These are phyloP conservation scores for Ladona fulva DNA, from an alignment of 1,140 invertebrate genomes.

Conservation along the genomic window DNA sequence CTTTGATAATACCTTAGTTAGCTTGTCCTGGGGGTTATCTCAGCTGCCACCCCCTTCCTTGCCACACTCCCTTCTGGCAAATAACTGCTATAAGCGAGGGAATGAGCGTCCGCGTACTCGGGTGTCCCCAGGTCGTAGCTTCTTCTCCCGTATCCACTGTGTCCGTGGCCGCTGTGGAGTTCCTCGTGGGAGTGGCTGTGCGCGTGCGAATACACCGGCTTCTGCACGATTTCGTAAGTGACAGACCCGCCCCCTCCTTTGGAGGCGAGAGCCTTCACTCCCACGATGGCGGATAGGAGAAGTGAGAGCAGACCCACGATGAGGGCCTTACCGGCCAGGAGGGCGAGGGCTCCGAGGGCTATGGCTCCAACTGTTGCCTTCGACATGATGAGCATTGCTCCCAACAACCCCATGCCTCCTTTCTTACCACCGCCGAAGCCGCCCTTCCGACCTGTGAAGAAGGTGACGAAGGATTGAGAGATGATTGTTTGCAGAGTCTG, in stretches of 20 bases:
- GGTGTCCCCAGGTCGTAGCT: slow-evolving; percentile 9
- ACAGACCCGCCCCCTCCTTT: slow-evolving; percentile 58
- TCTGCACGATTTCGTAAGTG: slow-evolving; percentile 74
- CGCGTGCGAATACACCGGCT: slow-evolving; percentile 61
- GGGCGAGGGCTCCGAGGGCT: slow-evolving; percentile 61
- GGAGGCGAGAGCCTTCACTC: slow-evolving; percentile 48
- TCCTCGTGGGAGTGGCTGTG: slow-evolving; percentile 65
- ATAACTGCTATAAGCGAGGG: neutral
- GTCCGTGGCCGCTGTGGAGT: slow-evolving; percentile 43
- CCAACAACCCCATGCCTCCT: slow-evolving; percentile 43
- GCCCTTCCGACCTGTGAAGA: slow-evolving; percentile 26
- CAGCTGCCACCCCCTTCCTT: too few relatives aligned
- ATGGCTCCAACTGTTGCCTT: slow-evolving; percentile 62
- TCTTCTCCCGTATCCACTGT: slow-evolving; percentile 23
- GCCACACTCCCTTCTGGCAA: neutral
- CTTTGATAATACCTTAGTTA: too few relatives aligned
- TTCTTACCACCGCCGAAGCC: slow-evolving; percentile 26
- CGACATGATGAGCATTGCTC: slow-evolving; percentile 53
- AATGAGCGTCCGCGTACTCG: neutral
- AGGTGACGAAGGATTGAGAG: neutral
- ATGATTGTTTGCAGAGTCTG: too few relatives aligned
- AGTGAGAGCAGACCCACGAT: slow-evolving; percentile 73
- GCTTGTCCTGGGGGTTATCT: too few relatives aligned
- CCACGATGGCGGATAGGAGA: slow-evolving; percentile 64
- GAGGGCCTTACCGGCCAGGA: slow-evolving; percentile 71